Percentiles rank a stretch among this genome's conserved stretches.
These are phyloP conservation scores for Phaethon lepturus DNA, from an alignment of 2,113 vertebrate genomes.

Conservation along the genomic window DNA sequence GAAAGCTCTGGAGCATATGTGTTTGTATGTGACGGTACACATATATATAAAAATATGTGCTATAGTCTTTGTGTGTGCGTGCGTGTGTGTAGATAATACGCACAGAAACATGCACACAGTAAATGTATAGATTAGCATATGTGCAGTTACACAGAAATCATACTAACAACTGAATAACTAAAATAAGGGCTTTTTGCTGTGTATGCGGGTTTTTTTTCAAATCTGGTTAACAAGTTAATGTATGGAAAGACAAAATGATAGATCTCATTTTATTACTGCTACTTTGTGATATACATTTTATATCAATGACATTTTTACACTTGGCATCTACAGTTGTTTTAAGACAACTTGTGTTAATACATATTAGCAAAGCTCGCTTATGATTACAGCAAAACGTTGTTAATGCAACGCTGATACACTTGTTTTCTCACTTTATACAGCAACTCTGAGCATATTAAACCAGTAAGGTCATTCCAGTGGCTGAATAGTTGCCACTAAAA, in stretches of 20 bases:
- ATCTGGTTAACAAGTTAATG: not conserved
- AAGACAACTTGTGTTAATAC: not conserved
- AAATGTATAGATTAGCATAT: not conserved
- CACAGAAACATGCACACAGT: not conserved
- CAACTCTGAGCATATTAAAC: constrained; percentile 34
- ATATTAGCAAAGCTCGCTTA: constrained; percentile 8
- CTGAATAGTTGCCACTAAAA: not conserved
- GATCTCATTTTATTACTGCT: not conserved
- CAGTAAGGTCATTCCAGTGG: constrained; percentile 6
- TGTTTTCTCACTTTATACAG: constrained; percentile 51
- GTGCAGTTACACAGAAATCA: not conserved
- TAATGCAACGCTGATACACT: constrained; percentile 18
- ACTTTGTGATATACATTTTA: not conserved
- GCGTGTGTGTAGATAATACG: not conserved
- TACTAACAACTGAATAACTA: not conserved
- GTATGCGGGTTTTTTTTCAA: not conserved
- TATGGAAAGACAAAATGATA: not conserved
- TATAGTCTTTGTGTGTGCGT: not conserved
- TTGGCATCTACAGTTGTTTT: not conserved
- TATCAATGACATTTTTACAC: not conserved
- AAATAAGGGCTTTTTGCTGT: not conserved
- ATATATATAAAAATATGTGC: not conserved
- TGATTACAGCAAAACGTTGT: not conserved
- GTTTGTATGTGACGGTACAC: constrained; percentile 4
- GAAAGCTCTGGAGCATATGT: constrained; percentile 44